Evolutionary conservation across 2,113 vertebrate species (phyloP), one percentile per base, ranked within the genome.

Genomic region (Collichthys lucidus): DNA sequence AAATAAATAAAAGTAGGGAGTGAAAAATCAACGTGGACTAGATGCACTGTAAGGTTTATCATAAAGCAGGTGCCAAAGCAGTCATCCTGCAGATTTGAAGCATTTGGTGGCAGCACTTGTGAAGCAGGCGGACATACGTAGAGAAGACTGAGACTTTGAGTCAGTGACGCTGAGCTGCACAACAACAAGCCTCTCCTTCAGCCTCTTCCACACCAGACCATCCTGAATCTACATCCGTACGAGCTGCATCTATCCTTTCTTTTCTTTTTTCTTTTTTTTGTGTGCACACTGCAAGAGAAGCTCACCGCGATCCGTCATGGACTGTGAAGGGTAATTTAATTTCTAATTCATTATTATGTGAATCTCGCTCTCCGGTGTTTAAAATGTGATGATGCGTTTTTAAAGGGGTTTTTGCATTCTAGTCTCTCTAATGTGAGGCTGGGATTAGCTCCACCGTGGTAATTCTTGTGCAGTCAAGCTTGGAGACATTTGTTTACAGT

Each of bases 151-250:
- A 79, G 76, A 82, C 79, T 82, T 79, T 24, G 57, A 65, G 70
- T 61, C 83, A 29, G 84, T 89, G 86, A 90, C 80, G 91, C 80
- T 75, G 80, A 86, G 72, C 84, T 80, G 87, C 88, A 86, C 79
- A 82, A 89, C 79, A 88, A 86, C 85, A 88, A 83, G 82, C 83
- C 56, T 89, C 84, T 83, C 86, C 82, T 74, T 7, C 86, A 65
- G 56, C 84, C 19, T 53, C 81, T 77, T 66, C 60, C 53, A 50
- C 70, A 10, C 63, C 70, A 4, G 44, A 63, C 53, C 55, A 12
- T 70, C 47, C 71, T 47, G 3, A 64, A 55, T 78, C 68, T 49
- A n/a, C 22, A 19, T 70, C 56, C 65, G 72, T 26, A 11, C 49
- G 19, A 67, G 16, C 62, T 53, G 47, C 44, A 31, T 24, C 35